These are phyloP conservation scores for Bilobella aurantiaca DNA, from an alignment of 1,140 invertebrate species.

Conservation along the genomic window DNA sequence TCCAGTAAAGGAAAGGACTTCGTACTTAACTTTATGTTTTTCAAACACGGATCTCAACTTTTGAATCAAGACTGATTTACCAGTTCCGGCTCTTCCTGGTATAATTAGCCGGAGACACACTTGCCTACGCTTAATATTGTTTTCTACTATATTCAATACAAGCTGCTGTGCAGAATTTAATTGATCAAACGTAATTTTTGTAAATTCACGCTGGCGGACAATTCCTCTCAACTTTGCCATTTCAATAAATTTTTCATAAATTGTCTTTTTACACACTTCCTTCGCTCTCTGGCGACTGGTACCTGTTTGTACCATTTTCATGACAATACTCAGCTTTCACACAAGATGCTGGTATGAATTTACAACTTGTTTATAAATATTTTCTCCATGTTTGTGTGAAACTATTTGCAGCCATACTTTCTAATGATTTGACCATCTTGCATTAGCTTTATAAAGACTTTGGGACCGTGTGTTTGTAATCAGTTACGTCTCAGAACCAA, in stretches of 20 bases:
- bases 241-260: neutral
- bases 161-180: neutral
- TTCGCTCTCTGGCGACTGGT: neutral
- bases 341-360: neutral
- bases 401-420: too few relatives aligned
- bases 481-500: too few relatives aligned
- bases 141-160: neutral
- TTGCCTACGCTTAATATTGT: neutral
- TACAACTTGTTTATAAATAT: too few relatives aligned
- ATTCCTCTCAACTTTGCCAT: neutral
- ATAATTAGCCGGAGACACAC: neutral
- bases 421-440: too few relatives aligned
- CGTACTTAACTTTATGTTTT: neutral
- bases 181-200: neutral
- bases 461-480: too few relatives aligned
- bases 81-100: neutral
- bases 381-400: too few relatives aligned
- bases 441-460: too few relatives aligned
- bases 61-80: neutral
- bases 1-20: neutral
- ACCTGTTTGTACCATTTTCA: neutral
- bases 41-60: neutral
- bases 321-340: too few relatives aligned
- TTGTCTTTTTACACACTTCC: neutral
- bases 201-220: neutral